These are phyloP conservation scores for Distichodus sexfasciatus DNA, from an alignment of 2,797 vertebrate species.

Conservation along the genomic window DNA sequence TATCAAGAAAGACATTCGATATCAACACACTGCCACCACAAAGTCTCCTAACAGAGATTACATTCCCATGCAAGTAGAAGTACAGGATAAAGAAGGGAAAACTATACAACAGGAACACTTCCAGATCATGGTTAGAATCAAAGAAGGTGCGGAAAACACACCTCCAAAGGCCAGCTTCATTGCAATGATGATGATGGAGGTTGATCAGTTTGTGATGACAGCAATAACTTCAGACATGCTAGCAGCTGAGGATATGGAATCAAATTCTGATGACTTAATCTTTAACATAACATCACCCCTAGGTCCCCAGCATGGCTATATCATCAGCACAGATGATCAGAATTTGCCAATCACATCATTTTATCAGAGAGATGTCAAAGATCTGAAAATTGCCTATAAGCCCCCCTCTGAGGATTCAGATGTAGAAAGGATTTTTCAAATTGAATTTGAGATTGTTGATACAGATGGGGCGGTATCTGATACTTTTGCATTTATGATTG, in stretches of 20 bases:
- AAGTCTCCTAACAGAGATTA: slow-evolving; percentile 80
- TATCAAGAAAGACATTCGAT: slow-evolving; percentile 74
- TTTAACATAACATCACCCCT: slow-evolving; percentile 79
- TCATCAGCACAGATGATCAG: slow-evolving; percentile 84
- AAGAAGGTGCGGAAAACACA: slow-evolving; percentile 72
- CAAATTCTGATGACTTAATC: slow-evolving; percentile 76
- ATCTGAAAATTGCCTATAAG: slow-evolving; percentile 87
- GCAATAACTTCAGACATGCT: slow-evolving; percentile 83
- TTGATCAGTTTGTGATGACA: slow-evolving; percentile 81
- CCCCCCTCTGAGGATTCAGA: slow-evolving; percentile 77
- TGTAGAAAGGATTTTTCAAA: slow-evolving; percentile 79
- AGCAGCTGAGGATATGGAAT: slow-evolving; percentile 81
- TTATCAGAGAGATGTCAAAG: slow-evolving; percentile 80
- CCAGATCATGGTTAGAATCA: slow-evolving; percentile 81
- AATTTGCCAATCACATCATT: slow-evolving; percentile 83
- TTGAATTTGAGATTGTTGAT: slow-evolving; percentile 84
- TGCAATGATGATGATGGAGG: slow-evolving; percentile 85
- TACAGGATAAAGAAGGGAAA: slow-evolving; percentile 68
- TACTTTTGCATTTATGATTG: slow-evolving; percentile 82
- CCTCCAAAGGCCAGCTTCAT: slow-evolving; percentile 78
- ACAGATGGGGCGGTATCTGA: slow-evolving; percentile 78
- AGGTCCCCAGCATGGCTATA: slow-evolving; percentile 70
- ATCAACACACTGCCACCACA: slow-evolving; percentile 76
- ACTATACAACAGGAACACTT: slow-evolving; percentile 79
- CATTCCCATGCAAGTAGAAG: slow-evolving; percentile 80